Percentiles rank a stretch among this genome's conserved stretches.
phyloP scores from a whole-genome alignment of 2,113 vertebrate species.

The Callorhinus ursinus region DNA sequence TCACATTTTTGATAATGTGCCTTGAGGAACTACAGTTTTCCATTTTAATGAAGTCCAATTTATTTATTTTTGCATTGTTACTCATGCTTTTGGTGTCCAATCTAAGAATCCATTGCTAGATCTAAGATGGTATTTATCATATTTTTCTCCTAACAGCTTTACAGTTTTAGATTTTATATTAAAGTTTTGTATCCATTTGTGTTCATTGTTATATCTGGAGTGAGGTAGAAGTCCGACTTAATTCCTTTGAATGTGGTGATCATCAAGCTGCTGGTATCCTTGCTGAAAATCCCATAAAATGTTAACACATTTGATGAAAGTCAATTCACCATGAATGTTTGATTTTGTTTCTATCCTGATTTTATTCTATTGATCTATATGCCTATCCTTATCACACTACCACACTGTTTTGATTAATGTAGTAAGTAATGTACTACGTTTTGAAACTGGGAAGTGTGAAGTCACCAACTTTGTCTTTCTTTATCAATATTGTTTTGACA shows the following conservation, averaged over 20 bases:
- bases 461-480: neutral
- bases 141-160: neutral
- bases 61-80: neutral
- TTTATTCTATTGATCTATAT: neutral
- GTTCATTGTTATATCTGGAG: neutral
- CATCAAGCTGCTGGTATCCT: neutral
- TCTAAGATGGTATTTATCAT: neutral
- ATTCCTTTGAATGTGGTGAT: neutral
- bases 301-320: neutral
- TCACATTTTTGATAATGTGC: neutral
- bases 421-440: neutral
- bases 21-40: neutral
- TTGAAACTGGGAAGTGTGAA: neutral
- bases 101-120: neutral
- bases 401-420: neutral
- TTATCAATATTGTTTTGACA: neutral
- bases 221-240: neutral
- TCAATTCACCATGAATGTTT: neutral
- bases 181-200: neutral
- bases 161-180: neutral
- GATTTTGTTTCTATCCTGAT: neutral
- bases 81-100: neutral
- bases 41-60: neutral
- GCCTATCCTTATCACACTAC: neutral
- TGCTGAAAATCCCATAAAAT: neutral